Percentiles rank a stretch among this genome's conserved stretches.
Evolutionary conservation across 92 coral and sea anemone genomes (phyloP).

Genomic region (Siderastrea siderea): DNA sequence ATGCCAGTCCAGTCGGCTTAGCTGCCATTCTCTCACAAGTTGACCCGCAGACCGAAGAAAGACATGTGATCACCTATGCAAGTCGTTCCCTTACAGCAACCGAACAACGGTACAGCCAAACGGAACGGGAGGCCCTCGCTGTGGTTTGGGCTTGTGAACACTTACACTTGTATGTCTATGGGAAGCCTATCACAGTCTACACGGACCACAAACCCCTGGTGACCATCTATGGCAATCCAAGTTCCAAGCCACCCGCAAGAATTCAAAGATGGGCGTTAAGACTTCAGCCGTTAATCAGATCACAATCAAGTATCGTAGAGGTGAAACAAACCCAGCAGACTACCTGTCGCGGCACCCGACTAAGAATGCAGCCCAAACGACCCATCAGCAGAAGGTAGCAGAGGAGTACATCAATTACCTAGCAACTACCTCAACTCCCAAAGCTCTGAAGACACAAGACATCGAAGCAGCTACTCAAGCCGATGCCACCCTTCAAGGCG

Average conservation of each 20-base stretch:
- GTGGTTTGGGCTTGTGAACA: neutral
- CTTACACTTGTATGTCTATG: too few relatives aligned
- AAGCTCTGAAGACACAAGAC: slow-evolving; percentile 55
- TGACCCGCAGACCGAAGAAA: slow-evolving; percentile 35
- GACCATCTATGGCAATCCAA: neutral
- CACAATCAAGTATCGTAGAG: slow-evolving; percentile 44
- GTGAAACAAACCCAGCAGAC: slow-evolving; percentile 50
- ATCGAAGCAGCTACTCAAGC: slow-evolving; percentile 47
- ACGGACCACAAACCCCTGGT: too few relatives aligned
- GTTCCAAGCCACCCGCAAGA: slow-evolving; percentile 54
- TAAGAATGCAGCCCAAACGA: slow-evolving; percentile 12
- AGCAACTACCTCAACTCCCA: slow-evolving; percentile 55
- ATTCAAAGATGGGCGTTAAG: slow-evolving; percentile 60
- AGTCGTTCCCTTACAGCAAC: slow-evolving; percentile 42
- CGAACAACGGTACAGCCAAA: slow-evolving; percentile 31
- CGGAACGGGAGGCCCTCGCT: slow-evolving; percentile 42
- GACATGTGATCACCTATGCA: slow-evolving; percentile 36
- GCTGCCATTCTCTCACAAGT: slow-evolving; percentile 46
- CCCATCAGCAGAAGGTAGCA: neutral
- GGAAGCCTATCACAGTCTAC: too few relatives aligned
- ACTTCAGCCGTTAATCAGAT: slow-evolving; percentile 63
- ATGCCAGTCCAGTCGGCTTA: slow-evolving; percentile 42
- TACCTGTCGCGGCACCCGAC: slow-evolving; percentile 60
- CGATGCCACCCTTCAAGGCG: neutral
- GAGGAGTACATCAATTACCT: slow-evolving; percentile 71